Conservation (phyloP, 2,113 vertebrate species). For the Platysteira castanea region DNA sequence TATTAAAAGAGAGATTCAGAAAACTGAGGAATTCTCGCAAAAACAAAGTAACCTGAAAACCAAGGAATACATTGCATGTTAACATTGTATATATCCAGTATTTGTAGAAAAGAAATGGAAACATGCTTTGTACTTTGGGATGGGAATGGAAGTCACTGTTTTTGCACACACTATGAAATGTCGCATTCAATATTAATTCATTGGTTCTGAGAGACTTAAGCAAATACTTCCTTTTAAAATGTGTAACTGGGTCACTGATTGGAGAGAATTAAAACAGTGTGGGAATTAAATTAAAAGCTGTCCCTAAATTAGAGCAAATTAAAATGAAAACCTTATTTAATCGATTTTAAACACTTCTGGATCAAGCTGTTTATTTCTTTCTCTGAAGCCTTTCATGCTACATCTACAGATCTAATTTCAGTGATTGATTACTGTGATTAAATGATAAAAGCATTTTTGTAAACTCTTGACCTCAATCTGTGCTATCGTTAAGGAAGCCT, state of each 20-base stretch:
- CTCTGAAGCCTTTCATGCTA: conserved; percentile 46
- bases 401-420: conserved; percentile 57
- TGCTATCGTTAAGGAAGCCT: background rate
- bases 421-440: conserved; percentile 64
- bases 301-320: conserved; percentile 30
- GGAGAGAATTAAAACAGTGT: background rate
- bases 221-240: background rate
- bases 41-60: background rate
- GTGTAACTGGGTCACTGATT: background rate
- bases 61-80: background rate
- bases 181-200: background rate
- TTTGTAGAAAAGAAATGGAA: background rate
- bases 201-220: background rate
- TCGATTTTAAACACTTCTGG: conserved; percentile 51
- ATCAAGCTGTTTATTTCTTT: conserved; percentile 57
- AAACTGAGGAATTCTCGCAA: background rate
- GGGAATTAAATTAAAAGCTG: conserved; percentile 36
- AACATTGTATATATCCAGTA: background rate
- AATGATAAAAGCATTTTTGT: conserved; percentile 55
- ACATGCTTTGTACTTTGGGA: background rate
- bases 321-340: conserved; percentile 40
- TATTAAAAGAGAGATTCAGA: background rate
- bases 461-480: conserved; percentile 34
- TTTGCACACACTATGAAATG: background rate
- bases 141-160: background rate